phyloP scores from a whole-genome alignment of 2,797 vertebrate genomes.

The Adrianichthys oophorus region DNA sequence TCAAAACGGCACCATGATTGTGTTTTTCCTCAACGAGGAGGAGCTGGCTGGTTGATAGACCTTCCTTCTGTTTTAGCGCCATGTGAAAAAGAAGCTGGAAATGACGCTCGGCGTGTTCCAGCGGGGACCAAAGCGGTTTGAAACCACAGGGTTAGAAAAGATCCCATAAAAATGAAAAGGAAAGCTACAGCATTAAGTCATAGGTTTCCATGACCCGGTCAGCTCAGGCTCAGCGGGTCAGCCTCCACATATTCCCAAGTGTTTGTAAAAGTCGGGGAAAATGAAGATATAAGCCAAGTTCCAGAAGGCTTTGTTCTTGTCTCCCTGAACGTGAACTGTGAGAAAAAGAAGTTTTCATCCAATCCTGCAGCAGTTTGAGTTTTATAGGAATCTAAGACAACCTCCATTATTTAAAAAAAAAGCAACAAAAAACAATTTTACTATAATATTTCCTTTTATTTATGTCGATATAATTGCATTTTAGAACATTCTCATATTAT shows the following conservation, averaged over 20 bases:
- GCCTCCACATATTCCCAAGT: not conserved
- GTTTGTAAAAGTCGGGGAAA: not conserved
- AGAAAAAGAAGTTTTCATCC: too few relatives aligned
- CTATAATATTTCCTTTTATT: too few relatives aligned
- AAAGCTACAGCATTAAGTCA: not conserved
- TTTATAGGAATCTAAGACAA: too few relatives aligned
- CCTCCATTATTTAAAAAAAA: too few relatives aligned
- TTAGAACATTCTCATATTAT: too few relatives aligned
- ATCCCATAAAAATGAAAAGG: too few relatives aligned
- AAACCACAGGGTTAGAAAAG: not conserved
- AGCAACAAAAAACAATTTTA: too few relatives aligned
- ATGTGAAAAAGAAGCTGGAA: constrained; percentile 1
- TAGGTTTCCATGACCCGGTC: not conserved
- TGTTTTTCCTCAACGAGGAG: constrained; percentile 28
- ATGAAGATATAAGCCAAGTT: not conserved
- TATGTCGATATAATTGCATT: too few relatives aligned
- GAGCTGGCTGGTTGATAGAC: constrained; percentile 9
- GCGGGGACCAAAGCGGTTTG: not conserved
- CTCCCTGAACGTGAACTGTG: too few relatives aligned
- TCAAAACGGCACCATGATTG: constrained; percentile 52
- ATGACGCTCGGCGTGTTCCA: too few relatives aligned
- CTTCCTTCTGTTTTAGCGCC: not conserved
- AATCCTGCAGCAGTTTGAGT: too few relatives aligned
- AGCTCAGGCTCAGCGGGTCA: not conserved
- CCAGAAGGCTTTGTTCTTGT: too few relatives aligned